Conservation (phyloP, 2,113 vertebrate genomes). For the Thalassarche chlororhynchos region DNA sequence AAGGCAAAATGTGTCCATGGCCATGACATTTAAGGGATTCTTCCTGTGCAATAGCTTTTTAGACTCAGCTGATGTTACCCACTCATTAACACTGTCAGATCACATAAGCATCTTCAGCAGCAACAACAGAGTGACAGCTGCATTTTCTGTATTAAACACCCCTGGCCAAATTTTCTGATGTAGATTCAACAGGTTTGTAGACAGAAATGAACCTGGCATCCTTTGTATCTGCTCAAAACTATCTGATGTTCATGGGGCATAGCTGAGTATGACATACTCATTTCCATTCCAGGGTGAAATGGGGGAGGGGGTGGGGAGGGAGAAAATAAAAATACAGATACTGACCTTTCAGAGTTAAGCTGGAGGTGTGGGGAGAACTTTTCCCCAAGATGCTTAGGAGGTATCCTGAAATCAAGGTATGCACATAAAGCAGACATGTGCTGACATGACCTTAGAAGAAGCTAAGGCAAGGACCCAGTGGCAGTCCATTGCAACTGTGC, state of each 20-base stretch:
- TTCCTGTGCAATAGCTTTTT: not conserved
- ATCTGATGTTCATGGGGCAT: not conserved
- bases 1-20: not conserved
- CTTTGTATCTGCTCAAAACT: not conserved
- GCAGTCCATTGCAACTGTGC: not conserved
- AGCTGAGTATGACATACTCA: not conserved
- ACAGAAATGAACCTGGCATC: not conserved
- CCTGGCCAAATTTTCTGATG: not conserved
- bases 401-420: not conserved
- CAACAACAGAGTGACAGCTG: not conserved
- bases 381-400: not conserved
- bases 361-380: not conserved
- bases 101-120: not conserved
- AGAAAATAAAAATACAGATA: not conserved
- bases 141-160: not conserved
- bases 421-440: not conserved
- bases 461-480: not conserved
- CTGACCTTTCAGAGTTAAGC: not conserved
- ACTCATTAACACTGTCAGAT: slow-evolving; percentile 4
- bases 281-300: not conserved
- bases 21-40: not conserved
- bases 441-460: not conserved
- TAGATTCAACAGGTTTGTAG: not conserved
- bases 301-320: fast-evolving
- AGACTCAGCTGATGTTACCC: not conserved